Evolutionary conservation across 2,797 vertebrate species (phyloP), one percentile per base, ranked within the genome.

Genomic region (Girardinus metallicus): DNA sequence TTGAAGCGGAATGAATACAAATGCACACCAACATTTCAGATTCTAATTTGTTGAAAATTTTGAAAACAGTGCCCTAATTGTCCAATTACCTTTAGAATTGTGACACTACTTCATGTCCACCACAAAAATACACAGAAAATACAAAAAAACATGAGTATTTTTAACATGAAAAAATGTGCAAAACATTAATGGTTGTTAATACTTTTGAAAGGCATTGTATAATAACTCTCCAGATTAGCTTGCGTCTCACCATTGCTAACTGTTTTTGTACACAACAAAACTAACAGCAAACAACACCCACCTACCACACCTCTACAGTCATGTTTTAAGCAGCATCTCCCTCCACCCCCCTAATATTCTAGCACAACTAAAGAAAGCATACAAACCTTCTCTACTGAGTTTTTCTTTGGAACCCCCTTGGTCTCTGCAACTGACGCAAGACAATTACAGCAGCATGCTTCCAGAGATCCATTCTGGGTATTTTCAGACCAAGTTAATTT

Each of bases 381-480:
- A 85, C 80, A 76, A 60, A 85, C 7, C 82, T 82, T 62, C 73
- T 66, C 47, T 83, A 81, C 84, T 78, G 86, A 70, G 74, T 74
- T 82, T 49, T 84, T 83, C 46, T 64, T 75, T 36, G 64, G 77
- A 89, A 79, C 87, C 81, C 83, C 85, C 79, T 85, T 77, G 76
- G 86, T 85, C 85, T 87, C 80, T 74, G 68, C 44, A 44, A 78
- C 82, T 76, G 85, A 66, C 73, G 49, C 57, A 66, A 83, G 82
- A 78, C 89, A 91, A 84, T 88, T 85, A 85, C 68, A 84, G 44
- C 68, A 46, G 75, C 85, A 88, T 80, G 88, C 78, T 84, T 90
- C 73, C 79, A 83, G 78, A 77, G 83, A 41, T 76, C 47, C 11
- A 60, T 72, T 8, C 60, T 55, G 21, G 29, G 23, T 29, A 62